Percentiles rank a stretch among this genome's conserved stretches.
Conservation (phyloP, 2,113 vertebrate genomes). For the Gnathonemus echidnorhynchus region DNA sequence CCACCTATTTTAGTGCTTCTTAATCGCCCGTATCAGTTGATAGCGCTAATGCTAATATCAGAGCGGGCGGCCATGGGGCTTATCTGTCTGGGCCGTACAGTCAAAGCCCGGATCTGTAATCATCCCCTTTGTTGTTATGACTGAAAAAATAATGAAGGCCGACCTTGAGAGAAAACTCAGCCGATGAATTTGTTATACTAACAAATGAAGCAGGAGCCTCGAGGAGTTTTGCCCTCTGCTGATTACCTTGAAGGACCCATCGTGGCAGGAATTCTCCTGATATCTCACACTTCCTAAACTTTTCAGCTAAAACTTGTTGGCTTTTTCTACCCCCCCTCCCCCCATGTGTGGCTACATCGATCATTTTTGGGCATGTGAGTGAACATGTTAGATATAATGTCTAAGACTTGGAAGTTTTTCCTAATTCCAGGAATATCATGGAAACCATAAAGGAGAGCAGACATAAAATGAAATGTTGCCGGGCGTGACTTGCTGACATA, state of each 20-base stretch:
- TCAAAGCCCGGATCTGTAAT: background rate
- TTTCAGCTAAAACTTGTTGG: background rate
- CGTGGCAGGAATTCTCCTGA: background rate
- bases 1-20: background rate
- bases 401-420: background rate
- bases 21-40: background rate
- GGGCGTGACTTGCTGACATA: background rate
- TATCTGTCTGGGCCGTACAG: background rate
- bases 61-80: background rate
- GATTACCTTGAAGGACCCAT: background rate
- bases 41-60: background rate
- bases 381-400: background rate
- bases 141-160: conserved; percentile 16
- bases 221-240: background rate
- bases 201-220: background rate
- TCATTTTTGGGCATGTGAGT: background rate
- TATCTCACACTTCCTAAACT: background rate
- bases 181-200: background rate
- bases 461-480: background rate
- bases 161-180: conserved; percentile 8
- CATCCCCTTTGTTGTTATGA: conserved; percentile 1
- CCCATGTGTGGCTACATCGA: background rate
- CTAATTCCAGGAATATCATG: background rate
- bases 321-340: background rate
- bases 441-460: background rate